Evolutionary conservation across 1,140 invertebrate species (phyloP), one percentile per base, ranked within the genome.

Genomic region (Galleria mellonella): DNA sequence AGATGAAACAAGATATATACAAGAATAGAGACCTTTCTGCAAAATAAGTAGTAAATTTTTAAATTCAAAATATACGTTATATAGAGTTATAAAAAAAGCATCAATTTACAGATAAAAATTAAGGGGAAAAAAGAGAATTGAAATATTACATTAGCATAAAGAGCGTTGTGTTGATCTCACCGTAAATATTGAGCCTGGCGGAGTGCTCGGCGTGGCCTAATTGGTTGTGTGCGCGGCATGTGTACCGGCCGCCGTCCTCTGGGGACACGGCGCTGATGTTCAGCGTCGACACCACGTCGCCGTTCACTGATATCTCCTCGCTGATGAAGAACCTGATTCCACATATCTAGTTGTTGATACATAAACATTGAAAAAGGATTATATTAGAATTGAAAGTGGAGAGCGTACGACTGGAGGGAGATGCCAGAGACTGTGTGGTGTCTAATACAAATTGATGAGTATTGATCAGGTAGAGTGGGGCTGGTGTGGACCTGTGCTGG

Each of bases 181-280:
- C 94, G 76, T 95, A 95, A 57, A 97, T 93, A 79, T 95, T 94
- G 32, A 97, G 88, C 36, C 91, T 78, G 1, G 93, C 91, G 47
- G 92, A 91, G 75, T 95, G 93, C 12, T 89, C 88, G 3, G 90
- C 89, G 11, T 87, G 87, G 17, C 93, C 93, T 31, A 93, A 88
- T 4, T 89, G 86, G 76, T 96, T 96, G 54, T 88, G 85, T 3
- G 94, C 94, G 27, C 91, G 83, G 67, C 94, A 96, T 12, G 92
- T 91, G 79, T 96, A 96, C 12, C 94, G 88, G 4, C 94, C 94
- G 15, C 93, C 93, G 64, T 95, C 93, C 62, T 91, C 90, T 5
- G 93, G 90, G 32, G 89, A 87, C 23, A 92, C 92, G 55, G 91
- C 87, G 58, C 92, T 91, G 42, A 84, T 55, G 62, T 77, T 83